Conservation (phyloP, 1,140 invertebrate species). For the Periplaneta americana region DNA sequence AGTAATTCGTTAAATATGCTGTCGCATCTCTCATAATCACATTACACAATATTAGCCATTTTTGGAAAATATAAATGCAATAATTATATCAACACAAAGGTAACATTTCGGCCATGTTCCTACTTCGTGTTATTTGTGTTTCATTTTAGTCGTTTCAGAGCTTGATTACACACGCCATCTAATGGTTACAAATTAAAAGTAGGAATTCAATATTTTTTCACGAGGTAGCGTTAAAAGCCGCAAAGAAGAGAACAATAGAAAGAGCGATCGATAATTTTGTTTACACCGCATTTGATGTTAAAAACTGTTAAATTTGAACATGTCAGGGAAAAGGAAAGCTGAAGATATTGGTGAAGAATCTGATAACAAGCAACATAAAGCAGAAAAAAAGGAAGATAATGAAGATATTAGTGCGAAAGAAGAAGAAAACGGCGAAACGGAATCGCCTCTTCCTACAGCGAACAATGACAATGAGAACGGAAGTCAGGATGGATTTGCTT, state of each 20-base stretch:
- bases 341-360: slow-evolving; percentile 37
- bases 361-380: slow-evolving; percentile 42
- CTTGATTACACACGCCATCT: not conserved
- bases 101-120: not conserved
- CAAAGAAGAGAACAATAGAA: not conserved
- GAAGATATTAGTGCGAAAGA: slow-evolving; percentile 27
- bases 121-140: not conserved
- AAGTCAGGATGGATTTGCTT: not conserved
- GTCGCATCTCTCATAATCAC: too few relatives aligned
- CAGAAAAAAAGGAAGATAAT: slow-evolving; percentile 37
- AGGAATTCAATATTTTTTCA: not conserved
- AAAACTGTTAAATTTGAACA: slow-evolving; percentile 3
- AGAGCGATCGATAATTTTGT: slow-evolving; percentile 16
- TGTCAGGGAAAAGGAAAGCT: slow-evolving; percentile 25
- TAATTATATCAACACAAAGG: not conserved
- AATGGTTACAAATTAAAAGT: not conserved
- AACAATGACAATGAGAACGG: slow-evolving; percentile 12
- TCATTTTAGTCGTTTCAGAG: not conserved
- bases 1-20: too few relatives aligned
- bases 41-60: too few relatives aligned
- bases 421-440: slow-evolving; percentile 7
- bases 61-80: too few relatives aligned
- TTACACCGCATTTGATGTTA: slow-evolving; percentile 12
- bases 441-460: not conserved
- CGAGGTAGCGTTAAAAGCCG: not conserved